These are phyloP conservation scores for Euplexia lucipara DNA, from an alignment of 2,888 invertebrate genomes.

Conservation along the genomic window DNA sequence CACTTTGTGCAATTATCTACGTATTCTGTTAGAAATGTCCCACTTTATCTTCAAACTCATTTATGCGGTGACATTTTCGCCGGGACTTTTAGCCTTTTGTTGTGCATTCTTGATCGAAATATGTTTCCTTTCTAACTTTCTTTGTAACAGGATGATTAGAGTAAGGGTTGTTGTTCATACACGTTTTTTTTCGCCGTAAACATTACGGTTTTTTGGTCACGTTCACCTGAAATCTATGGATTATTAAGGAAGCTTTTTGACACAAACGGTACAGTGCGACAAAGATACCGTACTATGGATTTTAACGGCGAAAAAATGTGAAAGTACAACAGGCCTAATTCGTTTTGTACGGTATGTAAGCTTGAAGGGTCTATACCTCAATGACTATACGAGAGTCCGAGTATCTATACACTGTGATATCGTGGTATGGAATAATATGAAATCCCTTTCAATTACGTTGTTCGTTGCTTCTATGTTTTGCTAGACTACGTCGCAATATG, in stretches of 20 bases:
- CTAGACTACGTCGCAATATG: neutral
- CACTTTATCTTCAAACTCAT: constrained; percentile 50
- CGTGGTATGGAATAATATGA: neutral
- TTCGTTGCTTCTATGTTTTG: neutral
- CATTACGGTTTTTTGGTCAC: too few species aligned
- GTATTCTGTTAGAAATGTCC: constrained; percentile 56
- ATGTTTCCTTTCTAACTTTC: constrained; percentile 3
- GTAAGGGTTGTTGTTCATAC: too few species aligned
- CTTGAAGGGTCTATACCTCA: neutral
- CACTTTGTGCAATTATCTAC: constrained; percentile 65
- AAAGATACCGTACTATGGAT: too few species aligned
- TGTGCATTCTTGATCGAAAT: constrained; percentile 1
- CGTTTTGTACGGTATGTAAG: neutral
- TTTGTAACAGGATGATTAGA: too few species aligned
- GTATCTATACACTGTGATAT: neutral
- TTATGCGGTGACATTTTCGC: constrained; percentile 19
- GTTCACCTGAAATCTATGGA: too few species aligned
- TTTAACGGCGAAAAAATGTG: too few species aligned
- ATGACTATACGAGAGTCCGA: too few species aligned
- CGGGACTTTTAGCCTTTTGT: constrained; percentile 3
- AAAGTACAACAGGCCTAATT: too few species aligned
- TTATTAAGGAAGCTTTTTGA: too few species aligned
- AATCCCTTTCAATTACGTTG: neutral
- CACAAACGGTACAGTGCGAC: too few species aligned
- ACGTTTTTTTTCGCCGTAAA: too few species aligned